Evolutionary conservation across 1,140 invertebrate genomes (phyloP), one percentile per base, ranked within the genome.

Genomic region (Gonioctena quinquepunctata): DNA sequence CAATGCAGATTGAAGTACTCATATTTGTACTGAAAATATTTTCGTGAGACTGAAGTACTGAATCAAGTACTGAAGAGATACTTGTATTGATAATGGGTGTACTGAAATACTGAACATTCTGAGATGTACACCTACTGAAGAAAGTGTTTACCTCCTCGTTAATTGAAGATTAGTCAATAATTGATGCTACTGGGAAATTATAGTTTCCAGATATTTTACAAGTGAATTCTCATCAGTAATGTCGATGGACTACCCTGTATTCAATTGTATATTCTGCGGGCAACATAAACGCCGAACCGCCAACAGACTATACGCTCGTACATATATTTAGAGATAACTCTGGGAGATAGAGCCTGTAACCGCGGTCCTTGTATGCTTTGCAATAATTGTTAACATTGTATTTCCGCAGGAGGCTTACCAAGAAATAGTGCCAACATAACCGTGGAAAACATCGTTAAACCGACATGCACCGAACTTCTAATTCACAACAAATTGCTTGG

Each of bases 321-420:
- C n/a, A 26, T 59, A 25, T 59, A 16, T 22, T 16, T 16, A 59
- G 21, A 59, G 56, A 59, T 59, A 59, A 59, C 56, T 25, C 56
- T 7, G 25, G 23, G 11, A 28, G 25, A 59, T 59, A 59, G 25
- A 59, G 23, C 21, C 56, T 26, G 56, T 59, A 59, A 59, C 21
- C 25, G 22, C 56, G 56, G 56, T 59, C 6, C 22, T 59, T 25
- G 23, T 25, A 16, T 59, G 21, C 56, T n/a, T 25, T 59, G 23
- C 23, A 26, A 59, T 59, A 59, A 59, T 59, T 59, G 56, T 59
- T 59, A 59, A 59, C 56, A 59, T 59, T 59, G 56, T 26, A 26
- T 59, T 23, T 59, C n/a, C 23, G 56, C 52, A 19, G 13, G 22
- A 56, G 52, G 18, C 22, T 56, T 56, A 42, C 33, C 33, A 42